A percentile compares a stretch with the other conserved stretches of the same genome.
phyloP scores from a whole-genome alignment of 2,888 invertebrate species.

The Trichopoda pennipes region DNA sequence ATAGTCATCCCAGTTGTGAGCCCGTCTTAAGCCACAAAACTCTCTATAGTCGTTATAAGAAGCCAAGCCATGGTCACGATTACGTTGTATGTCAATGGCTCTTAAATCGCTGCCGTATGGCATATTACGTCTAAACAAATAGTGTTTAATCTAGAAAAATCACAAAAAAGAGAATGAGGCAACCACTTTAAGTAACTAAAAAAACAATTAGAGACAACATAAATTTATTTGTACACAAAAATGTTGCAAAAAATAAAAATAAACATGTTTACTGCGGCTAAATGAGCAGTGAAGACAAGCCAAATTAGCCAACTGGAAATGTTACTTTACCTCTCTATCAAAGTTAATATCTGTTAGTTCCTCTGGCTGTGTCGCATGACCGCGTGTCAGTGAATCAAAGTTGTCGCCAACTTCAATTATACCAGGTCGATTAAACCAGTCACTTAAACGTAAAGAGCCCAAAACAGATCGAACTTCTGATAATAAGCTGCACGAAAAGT shows the following conservation, averaged over 20 bases:
- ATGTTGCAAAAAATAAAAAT: not conserved
- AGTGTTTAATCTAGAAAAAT: conserved; percentile 84
- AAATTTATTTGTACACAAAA: not conserved
- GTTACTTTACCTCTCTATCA: conserved; percentile 81
- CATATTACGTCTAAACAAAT: conserved; percentile 85
- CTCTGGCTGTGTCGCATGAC: conserved; percentile 89
- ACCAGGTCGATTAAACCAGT: conserved; percentile 83
- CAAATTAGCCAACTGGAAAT: conserved; percentile 46
- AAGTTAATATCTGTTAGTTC: conserved; percentile 89
- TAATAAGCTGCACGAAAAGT: conserved; percentile 78
- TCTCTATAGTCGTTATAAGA: conserved; percentile 89
- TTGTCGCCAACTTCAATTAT: conserved; percentile 82
- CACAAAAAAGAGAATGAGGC: not conserved
- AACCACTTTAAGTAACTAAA: conserved; percentile 13
- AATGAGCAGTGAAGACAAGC: not conserved
- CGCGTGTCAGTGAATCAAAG: conserved; percentile 88
- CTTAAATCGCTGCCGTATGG: conserved; percentile 90
- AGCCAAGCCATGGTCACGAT: conserved; percentile 92
- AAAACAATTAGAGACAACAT: not conserved
- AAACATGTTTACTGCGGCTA: conserved; percentile 32
- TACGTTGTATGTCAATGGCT: conserved; percentile 91
- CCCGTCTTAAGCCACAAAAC: conserved; percentile 88
- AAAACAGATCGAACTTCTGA: conserved; percentile 80
- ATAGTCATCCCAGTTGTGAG: conserved; percentile 86
- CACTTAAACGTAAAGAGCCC: conserved; percentile 81